Conservation (phyloP, 1,140 invertebrate genomes). For the Uloborus diversus region DNA sequence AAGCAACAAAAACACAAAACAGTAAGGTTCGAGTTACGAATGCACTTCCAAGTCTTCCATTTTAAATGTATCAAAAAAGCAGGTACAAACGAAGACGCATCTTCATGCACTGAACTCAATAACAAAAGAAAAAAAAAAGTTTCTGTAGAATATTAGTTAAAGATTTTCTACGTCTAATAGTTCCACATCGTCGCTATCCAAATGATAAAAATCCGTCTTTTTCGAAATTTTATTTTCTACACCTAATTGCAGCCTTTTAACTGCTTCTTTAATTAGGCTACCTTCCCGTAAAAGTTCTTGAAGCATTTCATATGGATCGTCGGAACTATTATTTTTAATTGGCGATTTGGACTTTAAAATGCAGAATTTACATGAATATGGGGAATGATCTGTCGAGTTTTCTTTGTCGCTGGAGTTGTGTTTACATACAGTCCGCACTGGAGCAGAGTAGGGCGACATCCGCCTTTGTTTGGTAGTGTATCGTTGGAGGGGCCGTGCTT, state of each 20-base stretch:
- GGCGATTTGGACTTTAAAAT: slow-evolving; percentile 33
- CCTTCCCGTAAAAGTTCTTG: slow-evolving; percentile 73
- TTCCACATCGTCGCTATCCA: slow-evolving; percentile 10
- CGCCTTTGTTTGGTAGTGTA: slow-evolving; percentile 66
- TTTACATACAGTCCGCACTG: slow-evolving; percentile 64
- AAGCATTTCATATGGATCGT: slow-evolving; percentile 75
- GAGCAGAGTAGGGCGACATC: slow-evolving; percentile 73
- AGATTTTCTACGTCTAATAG: slow-evolving; percentile 25
- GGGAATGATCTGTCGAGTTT: slow-evolving; percentile 54
- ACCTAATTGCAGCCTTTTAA: slow-evolving; percentile 72
- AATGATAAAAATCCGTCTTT: slow-evolving; percentile 29
- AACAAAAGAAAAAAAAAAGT: slow-evolving; percentile 2
- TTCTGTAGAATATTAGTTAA: background rate
- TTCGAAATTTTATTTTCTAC: slow-evolving; percentile 63
- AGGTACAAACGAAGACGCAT: slow-evolving; percentile 37
- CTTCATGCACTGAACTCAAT: background rate
- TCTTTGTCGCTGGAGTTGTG: slow-evolving; percentile 56
- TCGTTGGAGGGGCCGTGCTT: slow-evolving; percentile 66
- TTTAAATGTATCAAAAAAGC: too few species aligned
- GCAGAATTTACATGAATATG: slow-evolving; percentile 40
- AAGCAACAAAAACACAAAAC: too few species aligned
- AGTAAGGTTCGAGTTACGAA: too few species aligned
- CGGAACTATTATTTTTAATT: slow-evolving; percentile 61
- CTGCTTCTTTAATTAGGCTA: slow-evolving; percentile 77
- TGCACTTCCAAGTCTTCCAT: too few species aligned